Conservation (phyloP, 2,113 vertebrate species). For the Steatornis caripensis region DNA sequence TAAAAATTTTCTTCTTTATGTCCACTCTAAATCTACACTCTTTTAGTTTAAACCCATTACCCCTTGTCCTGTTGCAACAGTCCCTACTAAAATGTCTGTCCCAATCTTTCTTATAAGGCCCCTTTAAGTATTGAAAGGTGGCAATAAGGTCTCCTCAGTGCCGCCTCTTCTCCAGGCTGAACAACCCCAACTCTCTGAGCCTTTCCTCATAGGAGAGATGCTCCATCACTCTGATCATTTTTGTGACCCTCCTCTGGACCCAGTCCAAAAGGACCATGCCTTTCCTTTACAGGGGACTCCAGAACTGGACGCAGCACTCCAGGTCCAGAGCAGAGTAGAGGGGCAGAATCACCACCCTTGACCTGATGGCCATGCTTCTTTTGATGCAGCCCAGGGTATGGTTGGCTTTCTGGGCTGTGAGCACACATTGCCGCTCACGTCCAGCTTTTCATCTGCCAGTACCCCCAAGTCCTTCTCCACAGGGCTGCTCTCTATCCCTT, state of each 20-base stretch:
- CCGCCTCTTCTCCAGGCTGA: neutral
- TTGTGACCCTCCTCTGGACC: neutral
- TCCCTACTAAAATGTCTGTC: neutral
- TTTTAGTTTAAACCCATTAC: neutral
- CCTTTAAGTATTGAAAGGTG: neutral
- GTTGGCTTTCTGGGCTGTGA: neutral
- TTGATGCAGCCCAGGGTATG: neutral
- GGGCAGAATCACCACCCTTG: neutral
- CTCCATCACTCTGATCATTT: neutral
- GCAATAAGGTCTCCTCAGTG: accelerated
- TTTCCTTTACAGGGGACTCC: neutral
- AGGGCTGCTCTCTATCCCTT: neutral
- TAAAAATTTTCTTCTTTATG: neutral
- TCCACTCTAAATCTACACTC: neutral
- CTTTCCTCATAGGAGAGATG: neutral
- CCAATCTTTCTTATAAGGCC: neutral
- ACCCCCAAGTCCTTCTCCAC: neutral
- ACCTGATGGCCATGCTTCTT: neutral
- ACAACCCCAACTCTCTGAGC: neutral
- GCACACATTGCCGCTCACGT: neutral
- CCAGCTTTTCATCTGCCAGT: neutral
- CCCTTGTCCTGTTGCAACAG: neutral
- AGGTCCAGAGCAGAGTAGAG: no score
- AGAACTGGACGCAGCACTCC: neutral
- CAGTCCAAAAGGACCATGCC: neutral